phyloP scores from a whole-genome alignment of 1,140 invertebrate species.

The Condylostylus longicornis region DNA sequence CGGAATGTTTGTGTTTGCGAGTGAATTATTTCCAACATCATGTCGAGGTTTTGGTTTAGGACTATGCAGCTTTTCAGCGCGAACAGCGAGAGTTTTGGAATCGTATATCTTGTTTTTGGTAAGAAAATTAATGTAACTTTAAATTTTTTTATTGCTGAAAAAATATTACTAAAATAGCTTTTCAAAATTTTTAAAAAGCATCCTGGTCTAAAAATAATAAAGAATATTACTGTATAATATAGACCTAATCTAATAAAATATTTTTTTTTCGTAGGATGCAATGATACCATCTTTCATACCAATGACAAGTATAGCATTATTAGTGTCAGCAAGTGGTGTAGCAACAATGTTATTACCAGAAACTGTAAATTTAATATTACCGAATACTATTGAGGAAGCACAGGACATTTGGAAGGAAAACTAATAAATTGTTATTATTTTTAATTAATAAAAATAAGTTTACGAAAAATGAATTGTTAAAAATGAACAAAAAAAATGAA shows the following conservation, averaged over 20 bases:
- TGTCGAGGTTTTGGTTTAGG: neutral
- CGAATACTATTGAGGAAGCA: neutral
- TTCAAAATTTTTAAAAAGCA: too few species aligned
- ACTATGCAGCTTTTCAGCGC: neutral
- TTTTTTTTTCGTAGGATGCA: too few species aligned
- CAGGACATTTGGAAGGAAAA: neutral
- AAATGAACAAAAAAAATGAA: too few species aligned
- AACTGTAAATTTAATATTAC: neutral
- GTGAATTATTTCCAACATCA: conserved; percentile 1
- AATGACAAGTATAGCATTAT: neutral
- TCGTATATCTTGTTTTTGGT: neutral
- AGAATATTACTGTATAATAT: too few species aligned
- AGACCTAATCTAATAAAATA: too few species aligned
- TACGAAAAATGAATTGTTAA: too few species aligned
- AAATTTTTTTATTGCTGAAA: too few species aligned
- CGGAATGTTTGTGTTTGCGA: neutral
- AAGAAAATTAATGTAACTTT: too few species aligned
- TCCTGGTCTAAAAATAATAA: too few species aligned
- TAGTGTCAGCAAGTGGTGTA: neutral
- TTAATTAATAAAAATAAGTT: too few species aligned
- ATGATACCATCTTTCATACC: neutral
- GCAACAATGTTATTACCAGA: neutral
- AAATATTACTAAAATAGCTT: too few species aligned
- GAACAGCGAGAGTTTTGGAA: neutral
- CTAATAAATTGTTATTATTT: too few species aligned